A percentile compares a stretch with the other conserved stretches of the same genome.
Evolutionary conservation across 2,888 invertebrate species (phyloP).

Genomic region (Ditylenchus weischeri): DNA sequence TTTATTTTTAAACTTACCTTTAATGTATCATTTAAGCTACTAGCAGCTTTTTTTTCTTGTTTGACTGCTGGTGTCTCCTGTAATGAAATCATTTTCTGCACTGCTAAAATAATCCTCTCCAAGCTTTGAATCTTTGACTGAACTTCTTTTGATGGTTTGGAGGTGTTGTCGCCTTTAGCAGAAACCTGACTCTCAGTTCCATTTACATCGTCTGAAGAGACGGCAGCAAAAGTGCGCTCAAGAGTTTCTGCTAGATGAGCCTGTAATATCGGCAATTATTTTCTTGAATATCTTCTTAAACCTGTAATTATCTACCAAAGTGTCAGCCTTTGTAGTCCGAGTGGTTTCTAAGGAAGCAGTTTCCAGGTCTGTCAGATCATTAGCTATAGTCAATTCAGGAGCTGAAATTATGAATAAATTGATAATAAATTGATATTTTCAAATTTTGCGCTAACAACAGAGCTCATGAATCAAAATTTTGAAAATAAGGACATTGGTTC

Average conservation of each 20-base stretch:
- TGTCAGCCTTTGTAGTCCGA: slow-evolving; percentile 24
- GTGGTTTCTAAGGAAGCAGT: slow-evolving; percentile 14
- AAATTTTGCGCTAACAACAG: not conserved
- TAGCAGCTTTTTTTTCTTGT: not conserved
- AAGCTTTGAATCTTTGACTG: slow-evolving; percentile 24
- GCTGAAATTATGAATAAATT: not conserved
- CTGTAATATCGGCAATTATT: not conserved
- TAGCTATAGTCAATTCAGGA: slow-evolving; percentile 7
- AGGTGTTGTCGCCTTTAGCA: not conserved
- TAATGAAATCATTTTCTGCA: slow-evolving; percentile 34
- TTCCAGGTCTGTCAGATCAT: not conserved
- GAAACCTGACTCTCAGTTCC: not conserved
- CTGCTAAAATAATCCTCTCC: slow-evolving; percentile 34
- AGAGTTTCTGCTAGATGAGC: slow-evolving; percentile 22
- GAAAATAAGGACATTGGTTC: too few relatives aligned
- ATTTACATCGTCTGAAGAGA: not conserved
- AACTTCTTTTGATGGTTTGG: slow-evolving; percentile 7
- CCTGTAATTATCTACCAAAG: not conserved
- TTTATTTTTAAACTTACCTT: too few relatives aligned
- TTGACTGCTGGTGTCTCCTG: slow-evolving; percentile 1
- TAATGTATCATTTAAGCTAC: too few relatives aligned
- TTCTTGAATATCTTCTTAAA: too few relatives aligned
- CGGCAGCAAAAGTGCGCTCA: slow-evolving; percentile 18
- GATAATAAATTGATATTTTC: too few relatives aligned
- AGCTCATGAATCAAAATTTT: too few relatives aligned